These are phyloP conservation scores for Andrena hattorfiana DNA, from an alignment of 2,888 invertebrate genomes.

Conservation along the genomic window DNA sequence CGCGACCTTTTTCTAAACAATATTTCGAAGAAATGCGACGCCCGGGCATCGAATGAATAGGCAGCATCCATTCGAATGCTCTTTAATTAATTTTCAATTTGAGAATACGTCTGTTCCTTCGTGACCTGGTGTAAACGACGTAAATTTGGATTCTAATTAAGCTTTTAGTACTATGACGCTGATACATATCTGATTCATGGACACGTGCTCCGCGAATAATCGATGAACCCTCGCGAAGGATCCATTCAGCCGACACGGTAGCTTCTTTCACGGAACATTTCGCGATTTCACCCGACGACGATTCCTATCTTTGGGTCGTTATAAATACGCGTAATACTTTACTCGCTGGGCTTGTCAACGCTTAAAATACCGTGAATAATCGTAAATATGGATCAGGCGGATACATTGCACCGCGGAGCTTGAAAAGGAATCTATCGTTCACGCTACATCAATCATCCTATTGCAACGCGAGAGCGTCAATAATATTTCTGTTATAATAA, in stretches of 20 bases:
- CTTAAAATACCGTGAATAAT: constrained; percentile 57
- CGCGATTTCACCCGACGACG: constrained; percentile 36
- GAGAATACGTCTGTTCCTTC: too few species aligned
- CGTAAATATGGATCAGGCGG: constrained; percentile 50
- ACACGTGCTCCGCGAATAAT: constrained; percentile 11
- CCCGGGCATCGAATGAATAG: neutral
- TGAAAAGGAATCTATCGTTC: constrained; percentile 51
- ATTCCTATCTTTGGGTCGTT: constrained; percentile 24
- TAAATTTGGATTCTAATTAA: neutral
- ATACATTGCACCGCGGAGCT: constrained; percentile 26
- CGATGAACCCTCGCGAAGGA: neutral
- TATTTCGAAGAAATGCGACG: neutral
- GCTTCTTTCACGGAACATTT: constrained; percentile 60
- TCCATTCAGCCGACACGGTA: constrained; percentile 4
- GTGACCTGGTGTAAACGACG: too few species aligned
- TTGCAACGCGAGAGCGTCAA: constrained; percentile 32
- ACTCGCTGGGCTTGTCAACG: constrained; percentile 42
- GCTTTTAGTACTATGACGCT: neutral
- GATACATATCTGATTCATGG: neutral
- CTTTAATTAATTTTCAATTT: too few species aligned
- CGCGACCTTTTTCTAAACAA: neutral
- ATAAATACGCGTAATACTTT: constrained; percentile 42
- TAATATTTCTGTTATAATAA: constrained; percentile 35
- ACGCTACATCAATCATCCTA: constrained; percentile 56
- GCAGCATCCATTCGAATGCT: neutral